A percentile compares a stretch with the other conserved stretches of the same genome.
phyloP scores from a whole-genome alignment of 2,797 vertebrate species.

The Valencia hispanica region DNA sequence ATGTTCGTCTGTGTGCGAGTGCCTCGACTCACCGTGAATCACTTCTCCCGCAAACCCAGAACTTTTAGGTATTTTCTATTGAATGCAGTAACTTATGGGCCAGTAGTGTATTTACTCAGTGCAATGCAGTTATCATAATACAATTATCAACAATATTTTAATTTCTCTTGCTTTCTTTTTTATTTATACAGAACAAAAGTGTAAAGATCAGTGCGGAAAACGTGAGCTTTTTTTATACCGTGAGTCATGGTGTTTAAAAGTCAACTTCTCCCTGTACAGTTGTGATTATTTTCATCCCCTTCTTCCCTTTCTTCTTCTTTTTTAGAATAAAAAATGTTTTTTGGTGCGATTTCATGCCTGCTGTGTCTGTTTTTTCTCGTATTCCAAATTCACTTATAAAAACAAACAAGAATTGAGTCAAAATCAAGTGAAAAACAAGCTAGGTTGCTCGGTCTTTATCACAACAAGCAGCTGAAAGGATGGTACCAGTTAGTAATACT shows the following conservation, averaged over 20 bases:
- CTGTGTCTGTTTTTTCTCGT: constrained; percentile 26
- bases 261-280: constrained; percentile 84
- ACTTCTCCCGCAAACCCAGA: constrained; percentile 56
- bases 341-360: constrained; percentile 75
- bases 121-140: constrained; percentile 86
- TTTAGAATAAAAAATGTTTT: constrained; percentile 85
- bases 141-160: constrained; percentile 79
- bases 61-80: constrained; percentile 81
- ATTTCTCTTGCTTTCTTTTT: constrained; percentile 52
- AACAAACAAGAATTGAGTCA: neutral
- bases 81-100: constrained; percentile 87
- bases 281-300: constrained; percentile 72
- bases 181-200: constrained; percentile 88
- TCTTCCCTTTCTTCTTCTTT: constrained; percentile 73
- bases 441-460: neutral
- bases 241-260: constrained; percentile 86
- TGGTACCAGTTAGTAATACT: neutral
- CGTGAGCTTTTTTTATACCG: constrained; percentile 85
- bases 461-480: neutral
- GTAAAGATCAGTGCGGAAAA: constrained; percentile 84
- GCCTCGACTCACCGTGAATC: constrained; percentile 61
- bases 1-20: constrained; percentile 44
- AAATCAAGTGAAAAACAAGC: neutral
- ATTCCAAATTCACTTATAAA: neutral
- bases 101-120: constrained; percentile 88